These are phyloP conservation scores for Synanthedon andrenaeformis DNA, from an alignment of 2,888 invertebrate genomes.

Conservation along the genomic window DNA sequence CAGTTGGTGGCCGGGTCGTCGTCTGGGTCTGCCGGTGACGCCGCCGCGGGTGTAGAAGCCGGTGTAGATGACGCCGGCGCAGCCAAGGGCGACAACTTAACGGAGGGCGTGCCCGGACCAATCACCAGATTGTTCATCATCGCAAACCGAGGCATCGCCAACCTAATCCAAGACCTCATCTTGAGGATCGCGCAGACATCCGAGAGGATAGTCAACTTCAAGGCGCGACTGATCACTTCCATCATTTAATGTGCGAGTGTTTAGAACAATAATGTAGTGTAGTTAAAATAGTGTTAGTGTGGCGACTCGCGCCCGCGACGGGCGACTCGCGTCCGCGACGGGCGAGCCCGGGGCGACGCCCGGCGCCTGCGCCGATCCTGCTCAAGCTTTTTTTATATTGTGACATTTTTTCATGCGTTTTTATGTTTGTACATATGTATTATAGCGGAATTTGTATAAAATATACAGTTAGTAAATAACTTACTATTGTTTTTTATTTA, in stretches of 20 bases:
- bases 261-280: constrained; percentile 40
- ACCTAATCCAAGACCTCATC: constrained; percentile 88
- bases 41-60: constrained; percentile 53
- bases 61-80: constrained; percentile 66
- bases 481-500: constrained; percentile 29
- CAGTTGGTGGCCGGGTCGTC: constrained; percentile 84
- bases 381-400: constrained; percentile 61
- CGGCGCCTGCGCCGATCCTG: constrained; percentile 29
- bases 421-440: constrained; percentile 70
- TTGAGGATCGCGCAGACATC: constrained; percentile 90
- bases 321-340: constrained; percentile 8
- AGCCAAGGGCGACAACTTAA: constrained; percentile 75
- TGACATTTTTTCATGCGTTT: constrained; percentile 59
- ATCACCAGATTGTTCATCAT: constrained; percentile 88
- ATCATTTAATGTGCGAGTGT: constrained; percentile 76
- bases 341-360: constrained; percentile 17
- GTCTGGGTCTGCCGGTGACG: constrained; percentile 69
- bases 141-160: constrained; percentile 88
- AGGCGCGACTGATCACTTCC: constrained; percentile 90
- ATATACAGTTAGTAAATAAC: constrained; percentile 54
- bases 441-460: constrained; percentile 67
- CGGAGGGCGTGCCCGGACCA: constrained; percentile 88
- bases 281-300: constrained; percentile 15
- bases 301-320: constrained; percentile 6
- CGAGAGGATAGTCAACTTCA: constrained; percentile 93